A percentile compares a stretch with the other conserved stretches of the same genome.
phyloP scores from a whole-genome alignment of 2,797 vertebrate genomes.

The Acomys russatus region DNA sequence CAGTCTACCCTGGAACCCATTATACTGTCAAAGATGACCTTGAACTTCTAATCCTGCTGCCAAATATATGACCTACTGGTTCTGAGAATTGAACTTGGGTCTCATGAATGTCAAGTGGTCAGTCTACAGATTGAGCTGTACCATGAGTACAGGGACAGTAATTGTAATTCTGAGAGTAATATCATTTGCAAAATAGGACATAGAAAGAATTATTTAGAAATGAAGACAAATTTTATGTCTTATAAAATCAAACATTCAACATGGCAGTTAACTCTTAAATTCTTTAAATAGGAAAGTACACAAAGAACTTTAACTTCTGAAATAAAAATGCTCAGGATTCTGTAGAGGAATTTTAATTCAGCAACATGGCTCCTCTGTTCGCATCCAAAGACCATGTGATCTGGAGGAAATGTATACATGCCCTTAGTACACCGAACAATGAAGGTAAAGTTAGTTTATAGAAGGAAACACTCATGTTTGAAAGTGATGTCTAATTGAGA shows the following conservation, averaged over 20 bases:
- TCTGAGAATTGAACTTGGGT: neutral
- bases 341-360: too few species aligned
- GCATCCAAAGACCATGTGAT: too few species aligned
- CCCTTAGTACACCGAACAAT: too few species aligned
- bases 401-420: too few species aligned
- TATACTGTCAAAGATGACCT: neutral
- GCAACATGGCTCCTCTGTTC: too few species aligned
- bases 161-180: neutral
- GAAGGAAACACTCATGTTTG: too few species aligned
- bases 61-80: neutral
- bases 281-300: neutral
- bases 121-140: neutral
- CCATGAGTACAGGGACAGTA: neutral
- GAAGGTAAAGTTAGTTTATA: too few species aligned
- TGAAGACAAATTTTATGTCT: neutral
- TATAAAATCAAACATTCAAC: neutral
- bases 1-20: neutral
- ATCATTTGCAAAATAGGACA: neutral
- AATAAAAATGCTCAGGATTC: neutral
- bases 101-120: neutral
- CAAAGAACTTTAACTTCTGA: neutral
- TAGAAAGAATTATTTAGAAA: neutral
- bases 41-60: neutral
- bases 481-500: too few species aligned
- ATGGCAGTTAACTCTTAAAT: neutral